These are phyloP conservation scores for Amphiura filiformis DNA, from an alignment of 35 echinoderm and acorn worm species.

Conservation along the genomic window DNA sequence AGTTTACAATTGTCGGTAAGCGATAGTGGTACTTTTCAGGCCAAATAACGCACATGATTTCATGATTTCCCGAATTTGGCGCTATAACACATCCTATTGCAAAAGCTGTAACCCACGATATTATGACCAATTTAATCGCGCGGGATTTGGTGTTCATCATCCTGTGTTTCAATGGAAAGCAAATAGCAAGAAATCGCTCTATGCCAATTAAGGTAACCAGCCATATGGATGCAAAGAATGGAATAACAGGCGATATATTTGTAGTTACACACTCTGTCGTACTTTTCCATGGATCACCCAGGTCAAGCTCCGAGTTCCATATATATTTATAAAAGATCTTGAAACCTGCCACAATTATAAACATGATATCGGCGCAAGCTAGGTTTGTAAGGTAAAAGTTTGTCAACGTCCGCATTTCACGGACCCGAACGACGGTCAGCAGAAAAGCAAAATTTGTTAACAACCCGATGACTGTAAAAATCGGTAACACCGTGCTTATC, in stretches of 20 bases:
- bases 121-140: not conserved
- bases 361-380: not conserved
- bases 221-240: not conserved
- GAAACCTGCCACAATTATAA: not conserved
- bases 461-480: not conserved
- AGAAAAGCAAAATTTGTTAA: not conserved
- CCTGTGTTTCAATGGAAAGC: not conserved
- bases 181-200: not conserved
- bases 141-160: not conserved
- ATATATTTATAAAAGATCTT: not conserved
- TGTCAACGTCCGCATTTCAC: not conserved
- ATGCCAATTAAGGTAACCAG: not conserved
- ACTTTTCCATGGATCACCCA: not conserved
- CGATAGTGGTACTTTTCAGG: not conserved
- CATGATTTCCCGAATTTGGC: not conserved
- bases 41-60: not conserved
- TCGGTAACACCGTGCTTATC: not conserved
- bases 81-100: not conserved
- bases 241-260: not conserved
- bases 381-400: not conserved
- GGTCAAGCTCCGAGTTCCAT: not conserved
- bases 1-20: not conserved
- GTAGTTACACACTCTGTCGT: not conserved
- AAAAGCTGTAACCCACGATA: not conserved
- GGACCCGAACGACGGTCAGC: not conserved